A percentile compares a stretch with the other conserved stretches of the same genome.
These are phyloP conservation scores for Siniperca scherzeri DNA, from an alignment of 2,797 vertebrate genomes.

Conservation along the genomic window DNA sequence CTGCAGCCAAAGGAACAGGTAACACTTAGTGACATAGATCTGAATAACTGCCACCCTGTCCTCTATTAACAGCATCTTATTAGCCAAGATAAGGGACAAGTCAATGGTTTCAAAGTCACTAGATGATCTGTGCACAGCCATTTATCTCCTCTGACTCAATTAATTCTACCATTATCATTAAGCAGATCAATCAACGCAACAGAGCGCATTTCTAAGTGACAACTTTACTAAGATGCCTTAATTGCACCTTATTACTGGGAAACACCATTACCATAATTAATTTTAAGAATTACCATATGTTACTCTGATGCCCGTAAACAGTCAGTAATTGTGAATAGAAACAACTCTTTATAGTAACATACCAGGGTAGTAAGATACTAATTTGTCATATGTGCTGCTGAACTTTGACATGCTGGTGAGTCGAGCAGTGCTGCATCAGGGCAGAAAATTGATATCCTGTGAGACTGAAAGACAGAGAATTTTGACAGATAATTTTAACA, in stretches of 20 bases:
- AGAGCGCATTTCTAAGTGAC: constrained; percentile 58
- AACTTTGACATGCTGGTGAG: constrained; percentile 9
- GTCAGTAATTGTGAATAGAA: constrained; percentile 4
- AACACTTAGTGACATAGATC: constrained; percentile 41
- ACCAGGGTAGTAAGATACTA: background rate
- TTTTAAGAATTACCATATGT: constrained; percentile 29
- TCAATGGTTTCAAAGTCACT: constrained; percentile 73
- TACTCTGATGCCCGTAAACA: constrained; percentile 18
- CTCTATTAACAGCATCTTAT: constrained; percentile 57
- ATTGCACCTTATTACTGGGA: constrained; percentile 54
- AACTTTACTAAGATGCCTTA: constrained; percentile 56
- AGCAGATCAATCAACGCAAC: constrained; percentile 65
- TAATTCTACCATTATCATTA: constrained; percentile 68
- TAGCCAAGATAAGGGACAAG: constrained; percentile 69
- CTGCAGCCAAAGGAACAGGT: constrained; percentile 27
- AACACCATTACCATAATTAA: constrained; percentile 25
- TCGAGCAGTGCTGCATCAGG: background rate
- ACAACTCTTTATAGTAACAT: background rate
- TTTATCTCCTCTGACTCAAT: constrained; percentile 74
- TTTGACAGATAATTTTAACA: constrained; percentile 4
- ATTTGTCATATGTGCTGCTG: constrained; percentile 18
- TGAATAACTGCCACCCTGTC: constrained; percentile 43
- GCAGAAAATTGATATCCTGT: background rate
- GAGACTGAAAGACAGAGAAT: constrained; percentile 10
- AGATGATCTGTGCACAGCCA: constrained; percentile 60